Evolutionary conservation across 2,113 vertebrate species (phyloP), one percentile per base, ranked within the genome.

Genomic region (Silurus meridionalis): DNA sequence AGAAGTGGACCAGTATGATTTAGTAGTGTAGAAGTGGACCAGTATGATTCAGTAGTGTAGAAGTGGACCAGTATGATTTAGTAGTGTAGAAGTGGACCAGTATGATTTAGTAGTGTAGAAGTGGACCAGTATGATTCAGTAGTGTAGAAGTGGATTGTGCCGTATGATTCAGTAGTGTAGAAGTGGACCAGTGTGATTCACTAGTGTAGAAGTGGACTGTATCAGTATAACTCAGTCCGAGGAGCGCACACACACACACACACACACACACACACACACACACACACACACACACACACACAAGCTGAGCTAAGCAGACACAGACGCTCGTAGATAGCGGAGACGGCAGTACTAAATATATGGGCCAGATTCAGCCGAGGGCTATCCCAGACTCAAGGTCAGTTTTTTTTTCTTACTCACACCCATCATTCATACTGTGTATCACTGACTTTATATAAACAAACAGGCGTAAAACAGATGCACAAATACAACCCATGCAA

Each of bases 331-430:
- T 57, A 84, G 82, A 52, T 57, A 84, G 82, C 37, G 74, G 60
- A 67, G 10, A 60, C 80, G 55, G 60, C 15, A 67, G 60, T 66
- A 80, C 79, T 80, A 77, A 80, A 87, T 87, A 87, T 87, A 75
- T 89, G 88, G 83, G 86, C 75, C 88, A 89, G 81, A 81, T 64
- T 61, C 25, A 72, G 83, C 83, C 67, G 48, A 80, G 61, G 83
- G 88, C 88, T 80, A 64, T 74, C 63, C 66, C 66, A 78, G 50
- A 53, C 50, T 64, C 78, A 21, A 25, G 23, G 74, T 60, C 78
- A 80, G 15, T 60, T 61, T 82, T 21, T 60, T 61, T 82, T 21
- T 82, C 17, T 74, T 50, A 64, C 71, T 80, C 46, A 52, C 55
- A 69, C 25, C 4, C 28, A 58, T 60, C 66, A 17, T 66, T 58